These are phyloP conservation scores for Ferdinandea cuprea DNA, from an alignment of 2,888 invertebrate genomes.

Conservation along the genomic window DNA sequence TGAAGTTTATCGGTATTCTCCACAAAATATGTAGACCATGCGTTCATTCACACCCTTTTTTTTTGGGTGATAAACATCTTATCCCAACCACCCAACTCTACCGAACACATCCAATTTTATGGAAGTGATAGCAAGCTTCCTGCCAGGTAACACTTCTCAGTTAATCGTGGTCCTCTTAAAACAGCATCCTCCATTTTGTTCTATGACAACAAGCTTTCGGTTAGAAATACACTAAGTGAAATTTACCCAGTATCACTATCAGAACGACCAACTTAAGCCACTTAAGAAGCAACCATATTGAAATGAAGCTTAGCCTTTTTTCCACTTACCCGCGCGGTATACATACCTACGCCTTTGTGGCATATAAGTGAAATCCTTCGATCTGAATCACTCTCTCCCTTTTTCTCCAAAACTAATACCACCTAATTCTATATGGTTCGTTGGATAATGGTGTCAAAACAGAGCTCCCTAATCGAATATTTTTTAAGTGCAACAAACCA, in stretches of 20 bases:
- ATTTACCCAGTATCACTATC: not conserved
- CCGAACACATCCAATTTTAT: no score
- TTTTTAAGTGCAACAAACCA: conserved; percentile 66
- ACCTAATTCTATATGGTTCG: conserved; percentile 6
- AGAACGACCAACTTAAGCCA: not conserved
- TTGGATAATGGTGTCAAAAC: conserved; percentile 52
- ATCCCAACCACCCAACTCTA: no score
- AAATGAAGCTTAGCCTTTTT: conserved; percentile 23
- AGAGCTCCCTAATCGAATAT: conserved; percentile 64
- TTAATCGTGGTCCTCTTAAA: no score
- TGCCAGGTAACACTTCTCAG: no score
- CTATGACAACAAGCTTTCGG: not conserved
- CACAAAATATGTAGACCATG: no score
- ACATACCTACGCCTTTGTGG: no score
- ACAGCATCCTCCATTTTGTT: no score
- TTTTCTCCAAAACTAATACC: no score
- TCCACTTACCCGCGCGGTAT: conserved; percentile 21
- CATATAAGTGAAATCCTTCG: conserved; percentile 33
- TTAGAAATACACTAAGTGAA: not conserved
- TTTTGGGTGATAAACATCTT: no score
- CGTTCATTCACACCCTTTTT: no score
- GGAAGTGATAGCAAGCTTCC: no score
- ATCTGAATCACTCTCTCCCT: not conserved
- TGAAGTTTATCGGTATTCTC: no score
- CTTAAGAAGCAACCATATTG: conserved; percentile 38